phyloP scores from a whole-genome alignment of 2,888 invertebrate genomes.

The Brenthis daphne region DNA sequence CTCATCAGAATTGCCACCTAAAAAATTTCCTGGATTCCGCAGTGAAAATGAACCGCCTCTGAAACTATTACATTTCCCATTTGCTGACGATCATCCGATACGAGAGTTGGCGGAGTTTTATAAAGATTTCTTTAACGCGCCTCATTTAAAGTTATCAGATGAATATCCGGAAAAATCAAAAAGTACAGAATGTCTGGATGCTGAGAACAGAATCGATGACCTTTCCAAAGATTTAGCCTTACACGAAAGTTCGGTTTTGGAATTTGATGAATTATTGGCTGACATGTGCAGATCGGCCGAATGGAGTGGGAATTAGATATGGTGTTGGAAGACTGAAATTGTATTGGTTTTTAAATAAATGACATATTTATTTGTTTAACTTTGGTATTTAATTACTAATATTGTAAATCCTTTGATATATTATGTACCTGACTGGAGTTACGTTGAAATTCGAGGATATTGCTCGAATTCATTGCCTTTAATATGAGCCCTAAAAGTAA shows the following conservation, averaged over 20 bases:
- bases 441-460: neutral
- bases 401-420: slow-evolving; percentile 4
- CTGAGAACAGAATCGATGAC: slow-evolving; percentile 73
- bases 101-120: slow-evolving; percentile 90
- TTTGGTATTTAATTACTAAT: slow-evolving; percentile 24
- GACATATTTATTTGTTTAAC: slow-evolving; percentile 33
- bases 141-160: slow-evolving; percentile 66
- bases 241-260: slow-evolving; percentile 88
- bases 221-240: slow-evolving; percentile 87
- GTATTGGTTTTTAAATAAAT: slow-evolving; percentile 28
- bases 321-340: slow-evolving; percentile 50
- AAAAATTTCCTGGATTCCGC: slow-evolving; percentile 70
- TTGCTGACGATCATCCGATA: slow-evolving; percentile 87
- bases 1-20: slow-evolving; percentile 68
- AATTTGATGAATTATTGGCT: slow-evolving; percentile 89
- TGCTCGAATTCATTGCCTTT: no score
- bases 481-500: no score
- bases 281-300: slow-evolving; percentile 86
- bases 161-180: slow-evolving; percentile 44
- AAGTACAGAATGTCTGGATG: slow-evolving; percentile 49
- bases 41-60: slow-evolving; percentile 85
- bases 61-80: slow-evolving; percentile 88
- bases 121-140: slow-evolving; percentile 89
- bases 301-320: slow-evolving; percentile 73
- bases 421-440: slow-evolving; percentile 11